Evolutionary conservation across 37 sponge, comb jelly and placozoan genomes (phyloP), one percentile per base, ranked within the genome.

Genomic region (Dysidea cf. avara): DNA sequence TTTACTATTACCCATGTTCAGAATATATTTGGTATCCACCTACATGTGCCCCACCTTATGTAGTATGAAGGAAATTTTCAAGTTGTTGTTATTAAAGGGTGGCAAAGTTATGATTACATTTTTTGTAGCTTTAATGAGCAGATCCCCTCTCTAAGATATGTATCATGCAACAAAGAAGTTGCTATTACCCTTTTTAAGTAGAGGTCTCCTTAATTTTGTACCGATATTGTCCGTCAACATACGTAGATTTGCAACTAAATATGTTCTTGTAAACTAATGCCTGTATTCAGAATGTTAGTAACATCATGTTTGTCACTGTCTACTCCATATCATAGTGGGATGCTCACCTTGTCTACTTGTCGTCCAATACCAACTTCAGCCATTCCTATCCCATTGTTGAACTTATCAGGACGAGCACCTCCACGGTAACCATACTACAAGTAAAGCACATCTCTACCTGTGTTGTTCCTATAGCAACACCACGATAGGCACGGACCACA

Each of bases 401-500:
- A 81, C 55, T 34, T 89, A n/a, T 78, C 80, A 35, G 94, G 94
- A 12, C 58, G 83, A 11, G 80, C 72, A 3, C 90, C 82, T 32
- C 82, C 85, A 0, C 59, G 59, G 84, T 83, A 49, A 1, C 53
- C 43, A 17, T 70, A 52, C 28, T 64, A 31, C 24, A 52, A 26
- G 3, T 77, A 14, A 49, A 39, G 20, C 38, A 64, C 29, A 9
- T 4, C 33, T 71, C 38, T 24, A 16, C 26, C 17, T 7, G 9
- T 14, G 26, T 7, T 28, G 40, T 34, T 35, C 31, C 29, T 46
- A 43, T 60, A 85, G 80, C 33, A 89, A 89, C 36, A 28, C 86
- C 17, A 68, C 90, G 17, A 74, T 97, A 36, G 81, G 66, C 9
- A 57, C 88, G 64, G 94, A 94, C 43, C 81, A 81, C 71, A 68